Evolutionary conservation across 2,888 invertebrate genomes (phyloP).

Genomic region (Spialia ferax): DNA sequence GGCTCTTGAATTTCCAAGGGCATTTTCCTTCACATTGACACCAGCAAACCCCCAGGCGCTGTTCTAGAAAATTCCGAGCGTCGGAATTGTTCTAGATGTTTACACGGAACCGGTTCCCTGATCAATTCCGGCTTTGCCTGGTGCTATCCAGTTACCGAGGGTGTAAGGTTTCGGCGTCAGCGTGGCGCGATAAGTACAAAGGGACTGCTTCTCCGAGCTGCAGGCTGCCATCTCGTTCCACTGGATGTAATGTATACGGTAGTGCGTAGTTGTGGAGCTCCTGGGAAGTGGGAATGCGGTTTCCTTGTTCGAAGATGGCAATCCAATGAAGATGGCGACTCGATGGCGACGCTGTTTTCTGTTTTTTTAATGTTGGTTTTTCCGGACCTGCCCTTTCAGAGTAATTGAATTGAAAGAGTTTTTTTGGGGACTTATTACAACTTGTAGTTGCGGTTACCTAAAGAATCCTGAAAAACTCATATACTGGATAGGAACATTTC

Average conservation of each 20-base stretch:
- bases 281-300: slow-evolving; percentile 30
- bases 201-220: slow-evolving; percentile 31
- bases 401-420: slow-evolving; percentile 10
- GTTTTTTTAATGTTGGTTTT: slow-evolving; percentile 12
- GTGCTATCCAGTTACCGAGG: slow-evolving; percentile 63
- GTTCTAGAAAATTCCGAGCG: slow-evolving; percentile 15
- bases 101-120: slow-evolving; percentile 55
- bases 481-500: no score
- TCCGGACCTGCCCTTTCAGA: neutral
- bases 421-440: no score
- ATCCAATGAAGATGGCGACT: slow-evolving; percentile 1
- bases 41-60: neutral
- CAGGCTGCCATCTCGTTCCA: slow-evolving; percentile 29
- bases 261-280: slow-evolving; percentile 34
- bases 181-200: slow-evolving; percentile 62
- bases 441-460: slow-evolving; percentile 11
- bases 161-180: slow-evolving; percentile 71
- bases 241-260: slow-evolving; percentile 40
- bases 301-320: slow-evolving; percentile 1
- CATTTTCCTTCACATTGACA: slow-evolving; percentile 6
- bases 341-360: neutral
- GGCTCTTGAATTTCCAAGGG: neutral
- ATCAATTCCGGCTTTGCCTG: slow-evolving; percentile 62
- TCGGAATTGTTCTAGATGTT: slow-evolving; percentile 36
- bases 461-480: neutral